Evolutionary conservation across 2,797 vertebrate species (phyloP), one percentile per base, ranked within the genome.

Genomic region (Adrianichthys oophorus): DNA sequence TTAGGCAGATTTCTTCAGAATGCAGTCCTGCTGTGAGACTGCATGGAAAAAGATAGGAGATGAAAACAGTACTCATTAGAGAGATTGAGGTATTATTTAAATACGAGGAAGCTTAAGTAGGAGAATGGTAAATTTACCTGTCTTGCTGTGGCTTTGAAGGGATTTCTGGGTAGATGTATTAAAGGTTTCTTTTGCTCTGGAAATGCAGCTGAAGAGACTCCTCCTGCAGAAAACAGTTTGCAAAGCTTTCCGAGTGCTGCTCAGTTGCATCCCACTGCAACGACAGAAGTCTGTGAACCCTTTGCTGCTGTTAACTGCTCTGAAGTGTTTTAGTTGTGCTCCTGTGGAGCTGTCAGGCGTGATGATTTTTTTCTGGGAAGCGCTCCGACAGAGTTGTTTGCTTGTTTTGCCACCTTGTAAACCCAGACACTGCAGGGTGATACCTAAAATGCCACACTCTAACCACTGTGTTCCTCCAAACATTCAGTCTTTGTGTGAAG

Each of bases 11-110:
- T 72, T 74, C 73, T 51, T 65, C 56, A 71, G 71, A 65, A 55
- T 52, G 56, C 65, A 65, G 68, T 68, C 76, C 72, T 79, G 84
- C 82, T 82, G 83, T 52, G 79, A 79, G 71, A 68, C 59, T 72
- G 78, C 63, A 80, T 72, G 63, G 78, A 67, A 62, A 16, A 56
- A 72, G 56, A 55, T 46, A 77, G 70, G 66, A 80, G 32, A 37
- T 37, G 32, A 37, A 37, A 37, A 37, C 10, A 78, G 55, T 78
- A 77, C 68, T 79, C 56, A 77, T 82, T 68, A 76, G 73, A 71
- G 52, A 55, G 58, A 59, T 37, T 37, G 32, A 52, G 4, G 15
- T 58, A 68, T 87, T 79, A 73, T 74, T 68, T 52, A 72, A 68
- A 72, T 59, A 74, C 62, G 72, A 76, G 66, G 73, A 79, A 69